phyloP scores from a whole-genome alignment of 2,113 vertebrate species.

The Lagopus leucura region DNA sequence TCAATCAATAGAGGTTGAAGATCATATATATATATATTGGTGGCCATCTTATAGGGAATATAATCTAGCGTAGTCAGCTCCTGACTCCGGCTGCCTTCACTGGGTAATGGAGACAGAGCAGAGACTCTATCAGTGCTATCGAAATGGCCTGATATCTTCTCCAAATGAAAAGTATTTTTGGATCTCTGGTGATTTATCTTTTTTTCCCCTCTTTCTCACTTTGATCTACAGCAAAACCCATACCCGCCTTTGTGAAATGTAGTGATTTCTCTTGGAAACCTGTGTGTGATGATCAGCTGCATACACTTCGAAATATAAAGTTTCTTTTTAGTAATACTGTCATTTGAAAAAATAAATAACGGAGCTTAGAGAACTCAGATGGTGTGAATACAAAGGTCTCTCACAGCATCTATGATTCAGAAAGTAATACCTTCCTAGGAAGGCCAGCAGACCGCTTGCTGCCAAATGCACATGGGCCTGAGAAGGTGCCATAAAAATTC shows the following conservation, averaged over 20 bases:
- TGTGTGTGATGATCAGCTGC: constrained; percentile 80
- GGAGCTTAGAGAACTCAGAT: constrained; percentile 48
- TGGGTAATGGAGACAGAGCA: constrained; percentile 84
- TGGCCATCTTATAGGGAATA: constrained; percentile 87
- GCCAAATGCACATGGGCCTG: background rate
- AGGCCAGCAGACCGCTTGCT: background rate
- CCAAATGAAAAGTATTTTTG: constrained; percentile 91
- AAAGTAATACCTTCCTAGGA: background rate
- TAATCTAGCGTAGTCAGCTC: constrained; percentile 82
- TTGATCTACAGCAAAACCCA: constrained; percentile 76
- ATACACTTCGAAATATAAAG: constrained; percentile 66
- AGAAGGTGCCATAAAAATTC: background rate
- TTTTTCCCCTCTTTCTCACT: constrained; percentile 71
- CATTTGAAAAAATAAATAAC: constrained; percentile 34
- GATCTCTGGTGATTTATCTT: constrained; percentile 85
- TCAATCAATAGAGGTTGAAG: constrained; percentile 96
- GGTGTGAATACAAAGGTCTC: constrained; percentile 45
- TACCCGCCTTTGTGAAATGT: constrained; percentile 83
- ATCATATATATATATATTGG: constrained; percentile 89
- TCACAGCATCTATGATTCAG: background rate
- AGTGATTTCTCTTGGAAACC: constrained; percentile 90
- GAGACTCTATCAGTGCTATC: constrained; percentile 83
- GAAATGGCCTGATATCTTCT: constrained; percentile 86
- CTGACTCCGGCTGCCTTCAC: constrained; percentile 78
- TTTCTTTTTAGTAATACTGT: constrained; percentile 59